Base-by-base conservation (phyloP, 2,888 invertebrate species). In the Matsumyia berberina region DNA sequence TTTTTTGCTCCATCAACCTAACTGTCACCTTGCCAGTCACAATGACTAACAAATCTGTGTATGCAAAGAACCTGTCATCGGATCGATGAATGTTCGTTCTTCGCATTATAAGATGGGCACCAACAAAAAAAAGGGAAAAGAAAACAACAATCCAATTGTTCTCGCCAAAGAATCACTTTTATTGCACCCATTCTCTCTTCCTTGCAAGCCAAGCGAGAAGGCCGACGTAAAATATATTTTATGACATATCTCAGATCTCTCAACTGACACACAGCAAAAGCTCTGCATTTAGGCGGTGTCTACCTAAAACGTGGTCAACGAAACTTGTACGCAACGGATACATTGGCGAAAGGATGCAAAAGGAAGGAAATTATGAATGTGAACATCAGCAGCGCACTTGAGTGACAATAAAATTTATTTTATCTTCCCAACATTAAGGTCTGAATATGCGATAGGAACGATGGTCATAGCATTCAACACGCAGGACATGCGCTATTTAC, bases 381-480 rank as follows among this genome's bases (percentile, higher is more conserved):
- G 62, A 46, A 31, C 44, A 44, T 12, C 44, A 44, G 31, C 11
- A 44, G 44, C 31, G 60, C 29, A 6, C 33, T 33, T 33, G 62
- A 62, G 44, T 62, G 62, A 33, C 8, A 62, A 46, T 62, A 44
- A 62, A 62, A 62, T 62, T 46, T 62, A 49, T 66, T 51, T 66
- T 37, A 37, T 49, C 49, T 37, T 37, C 19, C 5, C 37, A 17
- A 12, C 49, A 11, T 35, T 49, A 33, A 49, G 17, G 35, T 4
- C 46, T 49, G n/a, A 19, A 37, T 62, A 66, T 37, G 49, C 37
- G 19, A 66, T 51, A 19, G 12, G 24, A 66, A n/a, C 39, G 58
- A 58, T 58, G 37, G 39, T 39, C n/a, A 46, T 9, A 51, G 19
- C 9, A 37, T 15, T 66, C 64, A 66, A 42, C 49, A 66, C 51